phyloP scores from a whole-genome alignment of 1,140 invertebrate species.

The Dermatophagoides farinae region DNA sequence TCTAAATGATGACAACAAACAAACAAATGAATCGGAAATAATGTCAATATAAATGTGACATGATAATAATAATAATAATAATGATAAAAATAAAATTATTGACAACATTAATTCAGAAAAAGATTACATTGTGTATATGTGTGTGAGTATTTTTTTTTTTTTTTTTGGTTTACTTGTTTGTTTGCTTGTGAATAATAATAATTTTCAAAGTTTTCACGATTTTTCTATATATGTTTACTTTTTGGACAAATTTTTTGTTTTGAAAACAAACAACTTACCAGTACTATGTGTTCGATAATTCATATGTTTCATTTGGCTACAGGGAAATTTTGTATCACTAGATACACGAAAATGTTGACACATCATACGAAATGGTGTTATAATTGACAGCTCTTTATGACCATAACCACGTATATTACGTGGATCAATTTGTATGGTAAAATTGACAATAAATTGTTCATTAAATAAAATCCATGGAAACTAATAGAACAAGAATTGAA shows the following conservation, averaged over 20 bases:
- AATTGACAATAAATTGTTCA: slow-evolving; percentile 15
- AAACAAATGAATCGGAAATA: too few relatives aligned
- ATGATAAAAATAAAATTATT: background rate
- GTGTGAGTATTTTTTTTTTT: too few relatives aligned
- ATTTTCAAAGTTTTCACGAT: too few relatives aligned
- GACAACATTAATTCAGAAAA: too few relatives aligned
- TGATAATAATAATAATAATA: slow-evolving; percentile 1
- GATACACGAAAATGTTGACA: slow-evolving; percentile 15
- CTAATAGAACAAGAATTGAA: slow-evolving; percentile 2
- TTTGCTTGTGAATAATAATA: too few relatives aligned
- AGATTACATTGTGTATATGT: too few relatives aligned
- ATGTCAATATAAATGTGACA: too few relatives aligned
- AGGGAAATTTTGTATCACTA: slow-evolving; percentile 14
- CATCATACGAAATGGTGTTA: slow-evolving; percentile 18
- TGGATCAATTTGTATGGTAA: slow-evolving; percentile 19
- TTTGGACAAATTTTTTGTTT: background rate
- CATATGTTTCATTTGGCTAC: slow-evolving; percentile 15
- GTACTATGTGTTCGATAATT: slow-evolving; percentile 17
- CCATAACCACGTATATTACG: slow-evolving; percentile 18
- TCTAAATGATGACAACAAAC: too few relatives aligned
- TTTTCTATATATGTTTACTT: background rate
- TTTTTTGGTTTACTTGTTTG: too few relatives aligned
- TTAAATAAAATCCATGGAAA: slow-evolving; percentile 18
- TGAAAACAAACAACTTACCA: slow-evolving; percentile 10
- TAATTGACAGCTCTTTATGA: slow-evolving; percentile 13